phyloP scores from a whole-genome alignment of 1,140 invertebrate genomes.

The Acyrthosiphon pisum region DNA sequence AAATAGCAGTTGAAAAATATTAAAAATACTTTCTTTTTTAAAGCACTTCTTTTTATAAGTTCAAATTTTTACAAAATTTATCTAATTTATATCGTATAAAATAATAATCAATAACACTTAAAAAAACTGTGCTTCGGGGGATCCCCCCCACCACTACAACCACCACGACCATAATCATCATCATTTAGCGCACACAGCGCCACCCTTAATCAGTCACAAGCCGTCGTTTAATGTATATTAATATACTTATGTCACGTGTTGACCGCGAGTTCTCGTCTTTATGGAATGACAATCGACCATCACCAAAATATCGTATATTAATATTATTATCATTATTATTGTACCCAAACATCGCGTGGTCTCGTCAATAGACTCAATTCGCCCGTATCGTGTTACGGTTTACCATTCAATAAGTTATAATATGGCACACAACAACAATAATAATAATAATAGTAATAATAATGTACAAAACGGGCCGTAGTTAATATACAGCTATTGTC shows the following conservation, averaged over 20 bases:
- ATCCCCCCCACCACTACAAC: too few species aligned
- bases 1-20: too few species aligned
- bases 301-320: neutral
- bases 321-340: neutral
- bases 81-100: too few species aligned
- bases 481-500: neutral
- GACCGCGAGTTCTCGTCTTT: neutral
- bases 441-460: neutral
- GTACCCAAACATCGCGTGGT: neutral
- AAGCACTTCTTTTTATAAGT: too few species aligned
- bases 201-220: neutral
- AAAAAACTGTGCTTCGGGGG: neutral
- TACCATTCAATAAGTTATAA: neutral
- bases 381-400: constrained; percentile 10
- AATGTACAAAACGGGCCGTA: neutral
- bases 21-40: too few species aligned
- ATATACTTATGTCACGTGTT: neutral
- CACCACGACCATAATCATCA: too few species aligned
- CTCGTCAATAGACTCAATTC: neutral
- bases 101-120: neutral
- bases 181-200: neutral
- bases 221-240: neutral
- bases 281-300: neutral
- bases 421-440: neutral
- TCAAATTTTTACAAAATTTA: too few species aligned